Evolutionary conservation across 2,888 invertebrate genomes (phyloP).

Genomic region (Linyphia triangularis): DNA sequence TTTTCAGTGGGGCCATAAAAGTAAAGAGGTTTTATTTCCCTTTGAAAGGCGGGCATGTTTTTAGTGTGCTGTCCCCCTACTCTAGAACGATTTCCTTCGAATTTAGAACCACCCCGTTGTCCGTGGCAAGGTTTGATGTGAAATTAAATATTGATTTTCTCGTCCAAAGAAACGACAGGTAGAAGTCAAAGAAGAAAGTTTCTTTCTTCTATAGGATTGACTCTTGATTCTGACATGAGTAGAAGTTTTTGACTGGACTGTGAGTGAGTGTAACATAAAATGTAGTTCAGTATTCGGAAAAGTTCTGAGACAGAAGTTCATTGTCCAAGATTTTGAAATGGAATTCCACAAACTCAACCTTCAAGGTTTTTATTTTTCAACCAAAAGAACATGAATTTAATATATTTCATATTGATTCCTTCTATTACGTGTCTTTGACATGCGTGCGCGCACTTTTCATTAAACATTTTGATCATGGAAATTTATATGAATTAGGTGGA

Average conservation of each 20-base stretch:
- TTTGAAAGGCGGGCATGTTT: neutral
- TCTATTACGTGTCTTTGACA: too few relatives aligned
- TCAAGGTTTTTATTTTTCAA: too few relatives aligned
- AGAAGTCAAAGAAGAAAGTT: neutral
- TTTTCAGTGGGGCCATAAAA: conserved; percentile 53
- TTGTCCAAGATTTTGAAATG: too few relatives aligned
- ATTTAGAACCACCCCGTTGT: conserved; percentile 11
- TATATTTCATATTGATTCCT: too few relatives aligned
- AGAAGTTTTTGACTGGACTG: neutral
- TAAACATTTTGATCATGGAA: too few relatives aligned
- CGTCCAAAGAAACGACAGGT: conserved; percentile 19
- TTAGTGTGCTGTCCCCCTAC: conserved; percentile 13
- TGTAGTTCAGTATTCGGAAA: too few relatives aligned
- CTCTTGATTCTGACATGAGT: neutral
- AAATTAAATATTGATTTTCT: conserved; percentile 42
- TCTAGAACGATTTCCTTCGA: conserved; percentile 30
- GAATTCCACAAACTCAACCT: too few relatives aligned
- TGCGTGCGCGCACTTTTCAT: too few relatives aligned
- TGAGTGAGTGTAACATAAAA: too few relatives aligned
- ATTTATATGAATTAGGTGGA: too few relatives aligned
- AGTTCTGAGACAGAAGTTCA: too few relatives aligned
- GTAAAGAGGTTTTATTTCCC: conserved; percentile 59
- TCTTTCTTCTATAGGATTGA: neutral
- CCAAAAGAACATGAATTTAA: too few relatives aligned
- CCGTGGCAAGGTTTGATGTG: conserved; percentile 25